These are phyloP conservation scores for Bombus fervidus DNA, from an alignment of 1,140 invertebrate species.

Conservation along the genomic window DNA sequence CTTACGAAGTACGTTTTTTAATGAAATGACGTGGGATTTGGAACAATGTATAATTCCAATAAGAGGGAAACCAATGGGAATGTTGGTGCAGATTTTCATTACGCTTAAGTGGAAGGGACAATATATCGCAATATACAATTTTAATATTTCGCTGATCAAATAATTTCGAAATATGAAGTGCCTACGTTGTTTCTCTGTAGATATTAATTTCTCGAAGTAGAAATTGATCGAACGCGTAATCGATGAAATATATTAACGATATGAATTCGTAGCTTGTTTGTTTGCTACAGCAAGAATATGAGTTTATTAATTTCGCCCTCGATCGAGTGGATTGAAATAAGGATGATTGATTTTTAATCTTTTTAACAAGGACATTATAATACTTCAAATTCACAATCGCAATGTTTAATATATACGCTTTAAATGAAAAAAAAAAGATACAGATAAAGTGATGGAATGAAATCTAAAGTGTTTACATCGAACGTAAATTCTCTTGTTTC, in stretches of 20 bases:
- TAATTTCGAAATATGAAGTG: background rate
- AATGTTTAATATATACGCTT: background rate
- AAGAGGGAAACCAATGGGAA: no score
- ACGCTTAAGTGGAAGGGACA: background rate
- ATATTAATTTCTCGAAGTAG: conserved; percentile 13
- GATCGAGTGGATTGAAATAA: background rate
- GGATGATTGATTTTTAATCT: background rate
- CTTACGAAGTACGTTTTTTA: no score
- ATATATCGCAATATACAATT: background rate
- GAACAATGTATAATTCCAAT: no score
- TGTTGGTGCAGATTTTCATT: no score
- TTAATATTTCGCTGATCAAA: background rate
- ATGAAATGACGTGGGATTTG: no score
- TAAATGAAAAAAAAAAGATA: background rate
- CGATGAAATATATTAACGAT: background rate
- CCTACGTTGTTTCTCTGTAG: background rate
- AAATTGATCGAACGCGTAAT: background rate
- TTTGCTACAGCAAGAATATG: background rate
- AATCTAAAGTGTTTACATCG: background rate
- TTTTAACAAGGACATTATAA: background rate
- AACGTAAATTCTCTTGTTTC: background rate
- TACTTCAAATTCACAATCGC: background rate
- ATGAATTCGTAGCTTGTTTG: background rate
- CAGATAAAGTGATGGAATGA: background rate
- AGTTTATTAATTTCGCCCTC: conserved; percentile 25